Base-by-base conservation (phyloP, 2,113 vertebrate species). In the Phalacrocorax aristotelis region DNA sequence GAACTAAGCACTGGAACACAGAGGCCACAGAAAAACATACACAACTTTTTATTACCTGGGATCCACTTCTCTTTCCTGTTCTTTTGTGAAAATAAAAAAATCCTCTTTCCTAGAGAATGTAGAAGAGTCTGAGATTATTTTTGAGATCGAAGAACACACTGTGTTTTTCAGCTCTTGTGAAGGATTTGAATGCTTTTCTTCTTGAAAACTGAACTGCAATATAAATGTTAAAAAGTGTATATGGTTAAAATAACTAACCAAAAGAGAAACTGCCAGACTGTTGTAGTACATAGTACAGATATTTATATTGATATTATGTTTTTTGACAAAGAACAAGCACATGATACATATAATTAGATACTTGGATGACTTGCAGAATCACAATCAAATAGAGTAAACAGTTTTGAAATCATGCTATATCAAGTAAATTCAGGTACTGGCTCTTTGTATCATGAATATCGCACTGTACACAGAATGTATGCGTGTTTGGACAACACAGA, bases 61-160 rank as follows among this genome's bases (percentile, higher is more conserved):
- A 94, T 98, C 95, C 69, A 38, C 27, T 94, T 90, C 90, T 70
- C 97, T 94, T 91, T 96, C 87, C 57, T 57, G 89, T 38, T 93
- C 88, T 87, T 60, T 96, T 1, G 85, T 96, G 76, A 78, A 94
- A 96, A 97, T 85, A 94, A 98, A 98, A 86, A 97, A 97, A 87
- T 98, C 95, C 6, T 92, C 93, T 70, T 97, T 85, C 64, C 62
- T 75, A 80, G 21, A 49, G 55, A 81, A 68, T 91, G 91, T 95
- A 58, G 94, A 95, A 97, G 93, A 94, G 16, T 72, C 86, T 89
- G 93, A 49, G 44, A 21, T 82, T 79, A 88, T 77, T 96, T 96
- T 36, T 90, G 94, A 84, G n/a, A 15, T 7, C 18, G 93, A 51
- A 90, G 96, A 94, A 80, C 29, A 83, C 4, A 93, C 10, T 52